These are phyloP conservation scores for Synaphobranchus kaupii DNA, from an alignment of 2,797 vertebrate genomes.

Conservation along the genomic window DNA sequence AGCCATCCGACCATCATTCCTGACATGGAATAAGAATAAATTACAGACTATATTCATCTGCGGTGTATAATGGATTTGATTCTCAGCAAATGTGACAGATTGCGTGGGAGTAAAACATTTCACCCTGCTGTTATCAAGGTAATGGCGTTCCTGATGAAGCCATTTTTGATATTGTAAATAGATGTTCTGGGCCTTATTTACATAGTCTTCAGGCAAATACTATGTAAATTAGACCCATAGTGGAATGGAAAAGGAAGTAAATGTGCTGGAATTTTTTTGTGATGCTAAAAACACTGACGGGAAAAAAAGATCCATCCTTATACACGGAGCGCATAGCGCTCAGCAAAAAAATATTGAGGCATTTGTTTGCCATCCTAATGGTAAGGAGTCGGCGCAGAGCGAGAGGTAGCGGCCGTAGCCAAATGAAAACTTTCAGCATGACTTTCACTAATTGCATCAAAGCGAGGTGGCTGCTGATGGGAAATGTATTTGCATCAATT, in stretches of 20 bases:
- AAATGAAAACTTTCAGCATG: background rate
- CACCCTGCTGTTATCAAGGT: background rate
- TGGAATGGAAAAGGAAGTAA: background rate
- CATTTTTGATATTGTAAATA: background rate
- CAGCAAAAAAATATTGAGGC: background rate
- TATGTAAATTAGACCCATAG: background rate
- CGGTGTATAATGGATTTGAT: background rate
- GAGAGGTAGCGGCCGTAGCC: background rate
- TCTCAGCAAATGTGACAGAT: background rate
- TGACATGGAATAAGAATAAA: background rate
- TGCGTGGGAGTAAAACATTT: background rate
- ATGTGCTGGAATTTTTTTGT: background rate
- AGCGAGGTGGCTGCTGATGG: background rate
- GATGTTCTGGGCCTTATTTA: background rate
- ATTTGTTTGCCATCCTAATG: background rate
- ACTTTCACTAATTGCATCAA: slow-evolving; percentile 5
- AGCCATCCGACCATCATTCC: background rate
- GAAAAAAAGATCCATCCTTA: background rate
- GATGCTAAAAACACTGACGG: background rate
- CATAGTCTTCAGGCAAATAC: background rate
- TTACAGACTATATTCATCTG: background rate
- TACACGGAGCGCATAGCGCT: background rate
- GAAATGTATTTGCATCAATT: background rate
- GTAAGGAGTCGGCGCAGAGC: background rate
- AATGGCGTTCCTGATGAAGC: background rate